phyloP scores from a whole-genome alignment of 1,140 invertebrate genomes.

The Drosophila lowei region DNA sequence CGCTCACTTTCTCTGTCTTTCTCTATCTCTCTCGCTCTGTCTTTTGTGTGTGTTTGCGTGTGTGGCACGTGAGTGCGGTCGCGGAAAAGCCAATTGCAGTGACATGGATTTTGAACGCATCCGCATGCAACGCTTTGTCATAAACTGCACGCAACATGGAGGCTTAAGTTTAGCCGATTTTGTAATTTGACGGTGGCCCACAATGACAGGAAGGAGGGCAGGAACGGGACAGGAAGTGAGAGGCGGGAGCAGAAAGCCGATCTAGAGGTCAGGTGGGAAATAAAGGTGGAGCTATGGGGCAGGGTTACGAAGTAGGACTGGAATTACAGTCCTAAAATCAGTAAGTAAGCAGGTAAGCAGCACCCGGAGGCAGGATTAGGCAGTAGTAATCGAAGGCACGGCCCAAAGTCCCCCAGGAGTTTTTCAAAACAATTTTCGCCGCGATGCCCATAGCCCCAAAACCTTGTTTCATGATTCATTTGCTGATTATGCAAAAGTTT shows the following conservation, averaged over 20 bases:
- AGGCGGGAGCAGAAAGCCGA: too few species aligned
- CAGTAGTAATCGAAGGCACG: too few species aligned
- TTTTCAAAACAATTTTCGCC: too few species aligned
- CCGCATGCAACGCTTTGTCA: slow-evolving; percentile 20
- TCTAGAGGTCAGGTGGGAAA: too few species aligned
- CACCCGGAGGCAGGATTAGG: too few species aligned
- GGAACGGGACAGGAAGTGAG: too few species aligned
- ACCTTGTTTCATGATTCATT: slow-evolving; percentile 32
- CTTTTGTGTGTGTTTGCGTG: slow-evolving; percentile 6
- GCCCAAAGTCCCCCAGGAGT: too few species aligned
- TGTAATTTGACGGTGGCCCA: slow-evolving; percentile 48
- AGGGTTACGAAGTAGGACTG: too few species aligned
- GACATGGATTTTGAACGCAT: slow-evolving; percentile 20
- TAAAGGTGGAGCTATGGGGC: too few species aligned
- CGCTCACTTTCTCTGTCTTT: neutral
- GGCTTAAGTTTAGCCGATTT: slow-evolving; percentile 48
- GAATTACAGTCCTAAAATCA: too few species aligned
- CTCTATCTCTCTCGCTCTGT: neutral
- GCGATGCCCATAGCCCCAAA: too few species aligned
- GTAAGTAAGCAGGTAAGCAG: too few species aligned
- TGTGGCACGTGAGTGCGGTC: slow-evolving; percentile 40
- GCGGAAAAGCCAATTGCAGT: slow-evolving; percentile 42
- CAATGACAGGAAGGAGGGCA: slow-evolving; percentile 2
- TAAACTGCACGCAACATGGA: slow-evolving; percentile 35
- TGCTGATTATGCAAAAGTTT: slow-evolving; percentile 43